Evolutionary conservation across 30 jellyfish, hydroid and myxozoan genomes (phyloP), one percentile per base, ranked within the genome.

Genomic region (Hydractinia echinata): DNA sequence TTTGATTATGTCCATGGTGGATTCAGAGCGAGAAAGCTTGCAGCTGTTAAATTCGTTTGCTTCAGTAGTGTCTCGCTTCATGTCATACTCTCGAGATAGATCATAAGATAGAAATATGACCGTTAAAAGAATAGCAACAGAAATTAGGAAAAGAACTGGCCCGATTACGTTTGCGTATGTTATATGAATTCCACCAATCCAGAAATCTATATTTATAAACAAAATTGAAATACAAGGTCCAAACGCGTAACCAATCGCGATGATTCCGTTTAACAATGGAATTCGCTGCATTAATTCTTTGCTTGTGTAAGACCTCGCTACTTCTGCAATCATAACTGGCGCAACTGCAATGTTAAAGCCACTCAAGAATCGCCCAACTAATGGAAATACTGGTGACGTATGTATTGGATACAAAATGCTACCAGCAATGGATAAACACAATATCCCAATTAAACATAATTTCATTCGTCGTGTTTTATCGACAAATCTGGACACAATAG

Each of bases 191-290:
- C 39, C 18, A 51, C 74, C 74, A 64, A 64, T 64, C 74, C 74
- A 64, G 18, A 64, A 64, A 51, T 64, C 18, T 8, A 64, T 51
- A 7, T 13, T 51, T 6, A 51, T 64, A 51, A 64, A 64, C 51
- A 64, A 64, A 44, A 64, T 64, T 64, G 74, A 64, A n/a, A 64
- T 64, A 6, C 51, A n/a, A n/a, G 74, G 74, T 6, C 74, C 74
- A 6, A 51, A n/a, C 10, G 39, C 74, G 18, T n/a, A 64, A n/a
- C 74, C 74, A 44, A 64, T 1, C 1, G 4, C 39, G 39, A 0
- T 6, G 18, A 3, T n/a, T 7, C 51, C 74, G 39, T 51, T 64
- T 13, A 64, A 64, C 9, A 13, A 6, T 7, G 74, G 74, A 5
- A 64, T 64, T 64, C 19, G 19, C 8, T 51, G 19, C 51, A 7